Evolutionary conservation across 1,140 invertebrate species (phyloP).

Genomic region (Augochlora pura): DNA sequence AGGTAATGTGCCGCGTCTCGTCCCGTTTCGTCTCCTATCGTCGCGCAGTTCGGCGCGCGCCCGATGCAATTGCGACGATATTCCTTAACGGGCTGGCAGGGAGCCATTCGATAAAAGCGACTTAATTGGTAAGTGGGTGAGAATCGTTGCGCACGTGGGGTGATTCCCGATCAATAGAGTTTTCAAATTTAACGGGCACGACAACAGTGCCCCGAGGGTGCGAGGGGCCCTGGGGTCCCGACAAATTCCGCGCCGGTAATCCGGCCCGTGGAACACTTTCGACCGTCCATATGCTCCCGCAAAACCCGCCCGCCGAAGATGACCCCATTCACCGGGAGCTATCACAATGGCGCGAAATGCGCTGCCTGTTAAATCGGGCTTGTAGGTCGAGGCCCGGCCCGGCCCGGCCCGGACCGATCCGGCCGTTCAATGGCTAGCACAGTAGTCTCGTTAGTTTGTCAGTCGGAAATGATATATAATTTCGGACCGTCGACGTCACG

Average conservation of each 20-base stretch:
- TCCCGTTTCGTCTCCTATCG: too few relatives aligned
- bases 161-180: slow-evolving; percentile 50
- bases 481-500: slow-evolving; percentile 36
- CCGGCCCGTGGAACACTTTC: slow-evolving; percentile 22
- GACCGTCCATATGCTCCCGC: slow-evolving; percentile 54
- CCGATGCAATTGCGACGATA: slow-evolving; percentile 17
- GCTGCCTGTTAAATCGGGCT: slow-evolving; percentile 53
- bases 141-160: slow-evolving; percentile 47
- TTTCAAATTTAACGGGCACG: slow-evolving; percentile 37
- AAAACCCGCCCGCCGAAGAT: slow-evolving; percentile 49
- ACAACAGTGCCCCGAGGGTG: neutral
- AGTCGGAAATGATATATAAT: slow-evolving; percentile 61
- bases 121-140: slow-evolving; percentile 59
- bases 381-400: slow-evolving; percentile 20
- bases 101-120: slow-evolving; percentile 41
- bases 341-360: slow-evolving; percentile 60
- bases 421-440: slow-evolving; percentile 46
- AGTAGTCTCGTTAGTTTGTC: slow-evolving; percentile 57
- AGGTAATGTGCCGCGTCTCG: neutral
- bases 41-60: neutral
- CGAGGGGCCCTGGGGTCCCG: neutral
- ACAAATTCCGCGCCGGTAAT: slow-evolving; percentile 16
- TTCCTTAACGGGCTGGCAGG: slow-evolving; percentile 26
- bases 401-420: neutral
- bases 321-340: slow-evolving; percentile 53